Conservation (phyloP, 2,888 invertebrate genomes). For the Tetragnatha montana region DNA sequence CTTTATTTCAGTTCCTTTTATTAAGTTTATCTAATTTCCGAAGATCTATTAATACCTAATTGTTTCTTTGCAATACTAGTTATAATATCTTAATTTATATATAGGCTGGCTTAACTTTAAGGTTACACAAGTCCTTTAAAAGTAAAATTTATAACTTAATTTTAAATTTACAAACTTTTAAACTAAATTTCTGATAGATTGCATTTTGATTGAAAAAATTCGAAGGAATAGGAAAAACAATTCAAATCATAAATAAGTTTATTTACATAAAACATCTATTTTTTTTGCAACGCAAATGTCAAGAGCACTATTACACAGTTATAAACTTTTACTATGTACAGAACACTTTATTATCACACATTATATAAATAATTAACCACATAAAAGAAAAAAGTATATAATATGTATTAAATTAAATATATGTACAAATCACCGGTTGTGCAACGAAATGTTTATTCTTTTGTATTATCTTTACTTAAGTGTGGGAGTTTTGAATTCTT, state of each 20-base stretch:
- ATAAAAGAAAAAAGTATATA: slow-evolving; percentile 10
- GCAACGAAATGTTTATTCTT: background rate
- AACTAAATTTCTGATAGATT: too few relatives aligned
- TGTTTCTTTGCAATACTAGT: too few relatives aligned
- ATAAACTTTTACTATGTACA: slow-evolving; percentile 39
- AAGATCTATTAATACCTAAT: too few relatives aligned
- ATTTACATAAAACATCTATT: slow-evolving; percentile 41
- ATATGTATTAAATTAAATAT: slow-evolving; percentile 10
- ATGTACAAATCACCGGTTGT: slow-evolving; percentile 48
- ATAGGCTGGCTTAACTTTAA: too few relatives aligned
- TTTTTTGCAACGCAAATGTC: slow-evolving; percentile 29
- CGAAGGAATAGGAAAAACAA: background rate
- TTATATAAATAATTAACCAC: slow-evolving; percentile 8
- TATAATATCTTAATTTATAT: too few relatives aligned
- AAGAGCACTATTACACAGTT: slow-evolving; percentile 26
- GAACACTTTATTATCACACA: slow-evolving; percentile 23
- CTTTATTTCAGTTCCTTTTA: too few relatives aligned
- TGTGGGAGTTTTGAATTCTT: too few relatives aligned
- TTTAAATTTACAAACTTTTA: too few relatives aligned
- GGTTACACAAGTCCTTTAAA: too few relatives aligned
- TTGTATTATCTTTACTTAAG: too few relatives aligned
- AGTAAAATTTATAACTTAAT: too few relatives aligned
- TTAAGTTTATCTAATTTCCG: too few relatives aligned
- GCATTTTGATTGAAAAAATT: background rate
- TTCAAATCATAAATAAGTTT: slow-evolving; percentile 40